phyloP scores from a whole-genome alignment of 35 echinoderm and acorn worm genomes.

The Ptychodera flava region DNA sequence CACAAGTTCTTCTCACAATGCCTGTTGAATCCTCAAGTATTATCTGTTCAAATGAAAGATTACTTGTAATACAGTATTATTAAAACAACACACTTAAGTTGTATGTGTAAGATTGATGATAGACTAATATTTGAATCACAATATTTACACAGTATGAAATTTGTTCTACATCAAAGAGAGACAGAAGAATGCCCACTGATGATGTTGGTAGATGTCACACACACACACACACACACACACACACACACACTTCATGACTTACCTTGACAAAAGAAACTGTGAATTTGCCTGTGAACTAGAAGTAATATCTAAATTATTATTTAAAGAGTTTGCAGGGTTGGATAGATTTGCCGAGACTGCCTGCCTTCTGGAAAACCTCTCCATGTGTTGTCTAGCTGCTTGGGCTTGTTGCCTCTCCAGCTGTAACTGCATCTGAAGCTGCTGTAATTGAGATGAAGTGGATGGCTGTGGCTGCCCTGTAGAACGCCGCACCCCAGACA shows the following conservation, averaged over 20 bases:
- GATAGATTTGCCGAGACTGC: slow-evolving; percentile 17
- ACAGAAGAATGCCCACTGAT: too few species aligned
- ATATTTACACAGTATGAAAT: too few species aligned
- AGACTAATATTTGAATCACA: too few species aligned
- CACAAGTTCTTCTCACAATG: too few species aligned
- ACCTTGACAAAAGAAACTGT: slow-evolving; percentile 99
- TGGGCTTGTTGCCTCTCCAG: slow-evolving; percentile 89
- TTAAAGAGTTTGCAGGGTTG: neutral
- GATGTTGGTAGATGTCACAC: too few species aligned
- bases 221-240: neutral
- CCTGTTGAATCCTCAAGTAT: too few species aligned
- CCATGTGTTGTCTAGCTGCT: slow-evolving; percentile 43
- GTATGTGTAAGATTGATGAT: too few species aligned
- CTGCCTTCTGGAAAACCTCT: slow-evolving; percentile 70
- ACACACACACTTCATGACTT: too few species aligned
- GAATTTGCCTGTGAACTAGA: slow-evolving; percentile 71
- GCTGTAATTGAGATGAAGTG: slow-evolving; percentile 92
- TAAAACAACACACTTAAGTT: too few species aligned
- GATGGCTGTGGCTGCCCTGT: slow-evolving; percentile 61
- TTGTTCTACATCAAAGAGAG: too few species aligned
- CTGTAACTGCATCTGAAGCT: slow-evolving; percentile 95
- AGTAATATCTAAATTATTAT: neutral
- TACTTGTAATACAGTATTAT: too few species aligned
- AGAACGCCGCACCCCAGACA: slow-evolving; percentile 84
- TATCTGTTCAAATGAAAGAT: too few species aligned